These are phyloP conservation scores for Leptinotarsa defecta DNA, from an alignment of 1,140 invertebrate genomes.

Conservation along the genomic window DNA sequence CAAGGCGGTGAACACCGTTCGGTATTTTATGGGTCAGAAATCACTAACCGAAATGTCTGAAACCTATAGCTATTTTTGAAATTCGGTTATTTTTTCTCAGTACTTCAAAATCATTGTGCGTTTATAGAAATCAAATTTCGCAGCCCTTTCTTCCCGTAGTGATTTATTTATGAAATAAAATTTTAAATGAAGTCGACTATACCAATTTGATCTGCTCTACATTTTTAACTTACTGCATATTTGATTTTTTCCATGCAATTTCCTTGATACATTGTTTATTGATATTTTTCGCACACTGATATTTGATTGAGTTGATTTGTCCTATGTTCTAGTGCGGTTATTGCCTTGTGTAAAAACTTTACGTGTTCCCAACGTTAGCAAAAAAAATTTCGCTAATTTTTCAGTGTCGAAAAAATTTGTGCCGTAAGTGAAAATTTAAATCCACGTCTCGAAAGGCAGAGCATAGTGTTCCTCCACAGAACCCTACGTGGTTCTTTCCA, in stretches of 20 bases:
- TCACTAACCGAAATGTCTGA: too few relatives aligned
- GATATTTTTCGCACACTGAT: not conserved
- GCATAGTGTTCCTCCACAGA: not conserved
- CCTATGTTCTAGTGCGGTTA: not conserved
- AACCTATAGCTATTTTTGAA: too few relatives aligned
- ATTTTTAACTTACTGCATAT: not conserved
- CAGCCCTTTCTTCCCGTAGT: too few relatives aligned
- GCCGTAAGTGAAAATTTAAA: not conserved
- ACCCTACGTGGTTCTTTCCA: not conserved
- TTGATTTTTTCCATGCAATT: not conserved
- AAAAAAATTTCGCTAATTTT: not conserved
- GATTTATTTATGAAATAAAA: too few relatives aligned
- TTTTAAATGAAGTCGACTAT: constrained; percentile 2
- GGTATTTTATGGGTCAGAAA: not conserved
- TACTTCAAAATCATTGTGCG: too few relatives aligned
- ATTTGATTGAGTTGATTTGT: not conserved
- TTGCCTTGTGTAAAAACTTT: not conserved
- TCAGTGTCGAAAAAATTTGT: not conserved
- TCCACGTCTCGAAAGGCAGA: not conserved
- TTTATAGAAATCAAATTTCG: too few relatives aligned
- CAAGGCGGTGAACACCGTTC: not conserved
- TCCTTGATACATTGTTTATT: not conserved
- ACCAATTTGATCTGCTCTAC: not conserved
- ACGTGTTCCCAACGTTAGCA: not conserved
- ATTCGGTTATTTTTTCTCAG: too few relatives aligned